Evolutionary conservation across 2,113 vertebrate genomes (phyloP).

Genomic region (Ramphastos sulfuratus): DNA sequence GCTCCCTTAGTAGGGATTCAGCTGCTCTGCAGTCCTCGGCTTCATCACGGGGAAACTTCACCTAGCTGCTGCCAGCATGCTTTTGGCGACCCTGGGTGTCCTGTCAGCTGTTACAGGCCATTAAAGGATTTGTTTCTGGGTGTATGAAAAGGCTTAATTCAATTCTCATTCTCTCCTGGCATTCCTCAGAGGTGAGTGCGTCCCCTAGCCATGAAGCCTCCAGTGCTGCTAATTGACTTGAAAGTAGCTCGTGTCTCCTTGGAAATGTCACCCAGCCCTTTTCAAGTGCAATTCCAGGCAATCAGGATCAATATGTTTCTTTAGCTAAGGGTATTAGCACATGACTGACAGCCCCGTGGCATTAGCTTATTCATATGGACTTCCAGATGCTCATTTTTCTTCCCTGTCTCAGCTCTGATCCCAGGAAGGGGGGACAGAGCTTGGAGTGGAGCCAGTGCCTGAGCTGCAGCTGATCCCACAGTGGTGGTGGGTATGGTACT

Average conservation of each 20-base stretch:
- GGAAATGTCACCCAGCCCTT: constrained; percentile 74
- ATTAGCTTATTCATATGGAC: constrained; percentile 32
- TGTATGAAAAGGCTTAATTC: constrained; percentile 57
- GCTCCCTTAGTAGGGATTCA: not conserved
- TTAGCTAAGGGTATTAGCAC: constrained; percentile 68
- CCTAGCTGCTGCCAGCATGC: constrained; percentile 6
- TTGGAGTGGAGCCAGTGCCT: not conserved
- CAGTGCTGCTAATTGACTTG: constrained; percentile 69
- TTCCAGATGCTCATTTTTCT: constrained; percentile 58
- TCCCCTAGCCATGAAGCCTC: constrained; percentile 54
- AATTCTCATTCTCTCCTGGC: constrained; percentile 52
- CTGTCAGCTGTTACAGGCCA: constrained; percentile 35
- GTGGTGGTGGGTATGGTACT: not conserved
- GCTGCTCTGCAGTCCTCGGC: not conserved
- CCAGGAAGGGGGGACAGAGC: not conserved
- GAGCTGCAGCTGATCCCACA: not conserved
- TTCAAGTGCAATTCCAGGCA: constrained; percentile 73
- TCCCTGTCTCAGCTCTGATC: not conserved
- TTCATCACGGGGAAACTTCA: not conserved
- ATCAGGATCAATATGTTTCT: constrained; percentile 70
- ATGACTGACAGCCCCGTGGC: constrained; percentile 58
- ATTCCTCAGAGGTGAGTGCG: constrained; percentile 51
- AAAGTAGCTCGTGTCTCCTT: constrained; percentile 69
- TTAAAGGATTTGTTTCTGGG: constrained; percentile 61
- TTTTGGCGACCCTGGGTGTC: constrained; percentile 36